phyloP scores from a whole-genome alignment of 2,888 invertebrate genomes.

The Calameuta pallipes region DNA sequence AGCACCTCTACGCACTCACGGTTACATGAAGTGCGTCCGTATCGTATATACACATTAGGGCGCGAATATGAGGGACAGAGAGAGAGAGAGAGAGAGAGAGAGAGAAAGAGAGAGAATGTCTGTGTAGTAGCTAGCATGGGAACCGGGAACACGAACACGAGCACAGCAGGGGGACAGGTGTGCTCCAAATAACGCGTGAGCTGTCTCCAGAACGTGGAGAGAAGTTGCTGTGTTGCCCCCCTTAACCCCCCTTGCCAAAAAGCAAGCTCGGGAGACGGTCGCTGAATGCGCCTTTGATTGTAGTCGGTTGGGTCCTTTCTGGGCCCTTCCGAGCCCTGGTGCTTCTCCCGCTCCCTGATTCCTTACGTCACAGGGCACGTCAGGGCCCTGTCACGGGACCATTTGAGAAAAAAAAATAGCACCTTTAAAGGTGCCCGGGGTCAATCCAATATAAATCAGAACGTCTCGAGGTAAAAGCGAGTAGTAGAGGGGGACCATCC shows the following conservation, averaged over 20 bases:
- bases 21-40: slow-evolving; percentile 5
- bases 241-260: slow-evolving; percentile 34
- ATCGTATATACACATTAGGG: not conserved
- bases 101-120: not conserved
- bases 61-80: not conserved
- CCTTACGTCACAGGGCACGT: slow-evolving; percentile 15
- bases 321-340: slow-evolving; percentile 11
- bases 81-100: slow-evolving; percentile 6
- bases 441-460: slow-evolving; percentile 62
- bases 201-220: slow-evolving; percentile 38
- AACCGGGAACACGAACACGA: slow-evolving; percentile 36
- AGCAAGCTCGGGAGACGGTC: slow-evolving; percentile 29
- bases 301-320: slow-evolving; percentile 46
- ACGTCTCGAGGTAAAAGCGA: slow-evolving; percentile 33
- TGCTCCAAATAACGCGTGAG: slow-evolving; percentile 54
- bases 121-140: not conserved
- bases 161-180: slow-evolving; percentile 49
- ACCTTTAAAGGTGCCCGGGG: slow-evolving; percentile 51
- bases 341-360: slow-evolving; percentile 20
- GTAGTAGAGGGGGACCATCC: slow-evolving; percentile 17
- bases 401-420: slow-evolving; percentile 47
- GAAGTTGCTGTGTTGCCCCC: slow-evolving; percentile 32
- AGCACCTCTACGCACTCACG: slow-evolving; percentile 10
- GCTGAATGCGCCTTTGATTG: slow-evolving; percentile 59
- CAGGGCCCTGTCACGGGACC: slow-evolving; percentile 35